These are phyloP conservation scores for Petaurus breviceps DNA, from an alignment of 2,113 vertebrate species.

Conservation along the genomic window DNA sequence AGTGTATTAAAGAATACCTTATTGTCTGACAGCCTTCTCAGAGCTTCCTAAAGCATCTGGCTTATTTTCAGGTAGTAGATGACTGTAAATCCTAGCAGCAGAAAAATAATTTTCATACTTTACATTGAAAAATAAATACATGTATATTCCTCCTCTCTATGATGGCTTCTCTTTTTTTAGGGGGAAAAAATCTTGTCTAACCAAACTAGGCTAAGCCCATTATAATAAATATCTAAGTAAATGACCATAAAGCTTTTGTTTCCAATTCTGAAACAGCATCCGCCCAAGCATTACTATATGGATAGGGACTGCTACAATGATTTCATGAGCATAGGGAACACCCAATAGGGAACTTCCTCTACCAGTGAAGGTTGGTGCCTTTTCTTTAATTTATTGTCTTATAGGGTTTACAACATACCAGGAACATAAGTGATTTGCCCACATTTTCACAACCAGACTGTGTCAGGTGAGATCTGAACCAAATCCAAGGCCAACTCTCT, in stretches of 20 bases:
- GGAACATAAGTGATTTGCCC: background rate
- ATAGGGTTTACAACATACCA: background rate
- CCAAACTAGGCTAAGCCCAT: background rate
- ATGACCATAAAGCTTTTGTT: background rate
- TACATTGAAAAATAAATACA: background rate
- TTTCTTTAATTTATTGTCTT: background rate
- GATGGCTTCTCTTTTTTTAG: background rate
- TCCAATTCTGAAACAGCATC: conserved; percentile 10
- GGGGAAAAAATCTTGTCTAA: background rate
- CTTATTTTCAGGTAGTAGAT: conserved; percentile 29
- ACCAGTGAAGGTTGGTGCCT: background rate
- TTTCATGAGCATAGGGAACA: background rate
- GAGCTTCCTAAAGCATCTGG: conserved; percentile 9
- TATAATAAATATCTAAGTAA: background rate
- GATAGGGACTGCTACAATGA: background rate
- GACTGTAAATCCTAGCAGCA: background rate
- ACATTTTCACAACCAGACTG: background rate
- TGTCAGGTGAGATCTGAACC: background rate
- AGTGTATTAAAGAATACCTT: conserved; percentile 60
- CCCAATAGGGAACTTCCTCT: background rate
- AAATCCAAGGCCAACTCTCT: background rate
- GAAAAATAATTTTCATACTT: conserved; percentile 23
- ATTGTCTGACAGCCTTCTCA: background rate
- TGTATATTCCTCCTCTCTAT: conserved; percentile 23
- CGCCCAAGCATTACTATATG: background rate